Conservation (phyloP, 2,113 vertebrate genomes). For the Conger conger region DNA sequence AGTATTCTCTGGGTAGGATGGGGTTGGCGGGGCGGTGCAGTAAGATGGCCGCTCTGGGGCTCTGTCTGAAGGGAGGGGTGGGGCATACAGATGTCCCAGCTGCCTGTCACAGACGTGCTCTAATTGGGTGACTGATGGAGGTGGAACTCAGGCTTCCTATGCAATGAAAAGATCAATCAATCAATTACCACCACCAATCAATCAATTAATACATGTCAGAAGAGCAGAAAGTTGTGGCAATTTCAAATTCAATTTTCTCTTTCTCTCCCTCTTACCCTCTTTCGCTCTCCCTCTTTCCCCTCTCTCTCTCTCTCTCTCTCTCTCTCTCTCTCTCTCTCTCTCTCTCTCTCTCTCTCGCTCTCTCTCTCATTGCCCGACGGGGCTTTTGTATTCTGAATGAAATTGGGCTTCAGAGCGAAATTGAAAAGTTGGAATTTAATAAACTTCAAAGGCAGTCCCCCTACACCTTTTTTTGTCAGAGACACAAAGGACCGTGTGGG, state of each 20-base stretch:
- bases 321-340: conserved; percentile 22
- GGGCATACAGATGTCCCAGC: background rate
- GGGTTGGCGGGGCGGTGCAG: background rate
- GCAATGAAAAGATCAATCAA: conserved; percentile 17
- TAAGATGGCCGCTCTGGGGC: background rate
- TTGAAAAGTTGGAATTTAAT: background rate
- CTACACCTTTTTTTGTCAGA: background rate
- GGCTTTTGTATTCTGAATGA: conserved; percentile 18
- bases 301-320: conserved; percentile 31
- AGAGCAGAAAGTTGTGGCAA: background rate
- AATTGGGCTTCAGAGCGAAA: conserved; percentile 20
- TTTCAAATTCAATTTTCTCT: background rate
- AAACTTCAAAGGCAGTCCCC: conserved; percentile 14
- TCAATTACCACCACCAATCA: conserved; percentile 16
- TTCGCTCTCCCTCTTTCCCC: conserved; percentile 13
- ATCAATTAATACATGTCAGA: conserved; percentile 2
- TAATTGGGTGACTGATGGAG: conserved; percentile 17
- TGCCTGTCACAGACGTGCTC: background rate
- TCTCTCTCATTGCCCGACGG: background rate
- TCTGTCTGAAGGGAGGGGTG: background rate
- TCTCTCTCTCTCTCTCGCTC: background rate
- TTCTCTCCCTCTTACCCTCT: conserved; percentile 17
- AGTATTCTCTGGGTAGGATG: background rate
- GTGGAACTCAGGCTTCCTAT: background rate
- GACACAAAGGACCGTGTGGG: background rate